Conservation (phyloP, 1,140 invertebrate genomes). For the Drosophila truncata region DNA sequence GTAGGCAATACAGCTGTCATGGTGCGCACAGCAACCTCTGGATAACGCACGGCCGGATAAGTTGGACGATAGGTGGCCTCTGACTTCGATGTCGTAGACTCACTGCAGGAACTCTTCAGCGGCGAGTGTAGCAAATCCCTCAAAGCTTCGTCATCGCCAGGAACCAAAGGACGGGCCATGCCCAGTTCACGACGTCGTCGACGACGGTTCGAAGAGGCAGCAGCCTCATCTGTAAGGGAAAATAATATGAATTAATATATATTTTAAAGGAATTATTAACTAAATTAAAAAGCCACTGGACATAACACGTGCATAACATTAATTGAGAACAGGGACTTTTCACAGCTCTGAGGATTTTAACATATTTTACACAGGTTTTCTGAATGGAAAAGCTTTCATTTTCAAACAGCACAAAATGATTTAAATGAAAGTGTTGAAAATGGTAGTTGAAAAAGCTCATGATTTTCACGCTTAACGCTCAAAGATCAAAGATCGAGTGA, state of each 20-base stretch:
- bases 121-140: conserved; percentile 72
- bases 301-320: conserved; percentile 54
- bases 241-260: background rate
- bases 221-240: conserved; percentile 82
- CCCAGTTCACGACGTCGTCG: conserved; percentile 85
- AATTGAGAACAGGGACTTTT: background rate
- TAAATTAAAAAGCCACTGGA: background rate
- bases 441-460: conserved; percentile 13
- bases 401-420: conserved; percentile 49
- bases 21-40: conserved; percentile 46
- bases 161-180: conserved; percentile 80
- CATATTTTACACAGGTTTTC: conserved; percentile 69
- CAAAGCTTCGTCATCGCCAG: conserved; percentile 78
- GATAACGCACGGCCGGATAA: conserved; percentile 19
- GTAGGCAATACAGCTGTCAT: conserved; percentile 47
- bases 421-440: conserved; percentile 50
- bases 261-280: background rate
- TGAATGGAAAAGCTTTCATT: conserved; percentile 29
- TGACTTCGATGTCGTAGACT: conserved; percentile 49
- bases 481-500: conserved; percentile 45
- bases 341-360: conserved; percentile 54
- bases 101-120: conserved; percentile 70
- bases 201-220: conserved; percentile 71
- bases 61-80: conserved; percentile 35
- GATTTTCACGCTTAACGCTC: conserved; percentile 7